Evolutionary conservation across 2,113 vertebrate genomes (phyloP).

Genomic region (Emydocephalus ijimae): DNA sequence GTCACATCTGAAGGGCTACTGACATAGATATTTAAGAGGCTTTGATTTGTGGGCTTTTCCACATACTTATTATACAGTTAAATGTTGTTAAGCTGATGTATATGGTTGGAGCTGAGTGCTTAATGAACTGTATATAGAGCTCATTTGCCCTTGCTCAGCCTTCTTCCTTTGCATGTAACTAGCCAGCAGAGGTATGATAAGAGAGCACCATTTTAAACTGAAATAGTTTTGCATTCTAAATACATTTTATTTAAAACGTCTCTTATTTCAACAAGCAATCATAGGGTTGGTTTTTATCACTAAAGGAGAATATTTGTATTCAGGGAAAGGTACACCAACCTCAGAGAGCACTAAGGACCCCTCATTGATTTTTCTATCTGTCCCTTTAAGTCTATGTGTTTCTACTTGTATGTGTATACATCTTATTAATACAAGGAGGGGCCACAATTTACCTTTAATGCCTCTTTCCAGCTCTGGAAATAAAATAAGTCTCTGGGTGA

Average conservation of each 20-base stretch:
- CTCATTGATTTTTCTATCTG: background rate
- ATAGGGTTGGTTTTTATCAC: background rate
- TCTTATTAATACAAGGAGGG: background rate
- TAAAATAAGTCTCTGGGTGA: background rate
- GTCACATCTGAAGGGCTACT: background rate
- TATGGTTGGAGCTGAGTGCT: background rate
- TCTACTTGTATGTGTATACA: background rate
- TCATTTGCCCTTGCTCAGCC: slow-evolving; percentile 1
- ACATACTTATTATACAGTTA: background rate
- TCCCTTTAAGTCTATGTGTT: background rate
- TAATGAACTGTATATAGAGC: background rate
- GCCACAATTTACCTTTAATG: background rate
- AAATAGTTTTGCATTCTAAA: background rate
- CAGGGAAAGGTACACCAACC: background rate
- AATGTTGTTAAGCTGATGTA: background rate
- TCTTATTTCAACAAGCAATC: background rate
- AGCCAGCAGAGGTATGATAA: background rate
- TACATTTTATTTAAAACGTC: background rate
- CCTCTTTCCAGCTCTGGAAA: background rate
- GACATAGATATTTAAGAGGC: background rate
- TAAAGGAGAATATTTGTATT: background rate
- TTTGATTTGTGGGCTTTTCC: background rate
- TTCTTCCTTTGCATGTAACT: background rate
- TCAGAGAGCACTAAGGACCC: background rate
- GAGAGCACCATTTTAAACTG: background rate